Conservation (phyloP, 2,113 vertebrate genomes). For the Spea bombifrons region DNA sequence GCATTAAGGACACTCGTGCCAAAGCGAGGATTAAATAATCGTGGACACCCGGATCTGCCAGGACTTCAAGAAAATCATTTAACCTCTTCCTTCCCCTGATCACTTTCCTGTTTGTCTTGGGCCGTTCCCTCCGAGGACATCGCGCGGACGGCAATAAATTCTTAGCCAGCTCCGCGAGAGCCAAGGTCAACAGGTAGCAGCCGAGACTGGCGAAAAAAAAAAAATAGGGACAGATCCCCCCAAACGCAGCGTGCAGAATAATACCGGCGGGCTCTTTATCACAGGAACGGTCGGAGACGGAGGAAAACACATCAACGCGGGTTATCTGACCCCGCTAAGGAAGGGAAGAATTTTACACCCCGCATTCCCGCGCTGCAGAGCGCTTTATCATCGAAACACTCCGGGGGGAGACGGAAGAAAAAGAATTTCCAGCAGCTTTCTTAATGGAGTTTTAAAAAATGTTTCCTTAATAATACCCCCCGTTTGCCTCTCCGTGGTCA, state of each 20-base stretch:
- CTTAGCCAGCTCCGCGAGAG: neutral
- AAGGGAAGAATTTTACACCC: no score
- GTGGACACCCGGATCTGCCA: slow-evolving; percentile 12
- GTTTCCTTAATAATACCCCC: no score
- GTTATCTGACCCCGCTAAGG: no score
- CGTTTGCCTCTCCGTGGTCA: no score
- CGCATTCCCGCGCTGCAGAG: no score
- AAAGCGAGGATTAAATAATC: slow-evolving; percentile 26
- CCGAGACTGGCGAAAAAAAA: slow-evolving; percentile 24
- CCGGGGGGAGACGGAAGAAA: neutral
- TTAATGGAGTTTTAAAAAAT: no score
- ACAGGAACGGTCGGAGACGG: neutral
- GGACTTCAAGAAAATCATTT: slow-evolving; percentile 20
- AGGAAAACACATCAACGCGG: no score
- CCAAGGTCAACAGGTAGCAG: slow-evolving; percentile 38
- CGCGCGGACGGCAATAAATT: slow-evolving; percentile 28
- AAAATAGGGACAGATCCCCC: neutral
- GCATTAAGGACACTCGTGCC: neutral
- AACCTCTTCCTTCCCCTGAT: slow-evolving; percentile 16
- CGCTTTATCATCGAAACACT: neutral
- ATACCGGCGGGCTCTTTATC: slow-evolving; percentile 10
- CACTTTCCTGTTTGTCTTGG: slow-evolving; percentile 28
- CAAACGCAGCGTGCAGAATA: slow-evolving; percentile 8
- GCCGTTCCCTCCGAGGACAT: slow-evolving; percentile 8
- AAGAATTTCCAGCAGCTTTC: no score